These are phyloP conservation scores for Pissodes strobi DNA, from an alignment of 1,140 invertebrate genomes.

Conservation along the genomic window DNA sequence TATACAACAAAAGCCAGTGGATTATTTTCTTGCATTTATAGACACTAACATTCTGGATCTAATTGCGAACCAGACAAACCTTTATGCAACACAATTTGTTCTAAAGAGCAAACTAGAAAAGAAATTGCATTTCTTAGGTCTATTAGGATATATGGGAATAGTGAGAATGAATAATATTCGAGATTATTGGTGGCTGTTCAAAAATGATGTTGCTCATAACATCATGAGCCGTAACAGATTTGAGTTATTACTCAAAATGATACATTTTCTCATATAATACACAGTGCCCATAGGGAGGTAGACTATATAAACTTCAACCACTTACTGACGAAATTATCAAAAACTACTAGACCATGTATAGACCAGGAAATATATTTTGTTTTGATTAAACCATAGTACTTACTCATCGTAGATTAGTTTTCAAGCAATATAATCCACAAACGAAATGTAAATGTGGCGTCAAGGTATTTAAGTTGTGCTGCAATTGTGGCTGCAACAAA, in stretches of 20 bases:
- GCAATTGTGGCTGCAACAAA: too few species aligned
- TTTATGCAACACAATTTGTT: not conserved
- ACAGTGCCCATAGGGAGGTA: not conserved
- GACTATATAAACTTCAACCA: conserved; percentile 31
- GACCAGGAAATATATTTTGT: conserved; percentile 26
- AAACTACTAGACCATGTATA: conserved; percentile 24
- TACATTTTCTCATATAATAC: conserved; percentile 23
- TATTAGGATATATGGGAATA: conserved; percentile 19
- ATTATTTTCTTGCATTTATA: too few species aligned
- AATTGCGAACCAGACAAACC: too few species aligned
- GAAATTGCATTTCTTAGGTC: conserved; percentile 10
- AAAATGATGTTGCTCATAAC: conserved; percentile 4
- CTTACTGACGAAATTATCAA: conserved; percentile 28
- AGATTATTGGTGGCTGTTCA: conserved; percentile 15
- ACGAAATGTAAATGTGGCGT: conserved; percentile 38
- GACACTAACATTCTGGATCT: too few species aligned
- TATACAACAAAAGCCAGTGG: too few species aligned
- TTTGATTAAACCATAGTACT: conserved; percentile 52
- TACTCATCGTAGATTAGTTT: conserved; percentile 45
- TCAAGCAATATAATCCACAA: conserved; percentile 18
- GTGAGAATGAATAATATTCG: conserved; percentile 11
- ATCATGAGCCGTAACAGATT: conserved; percentile 20
- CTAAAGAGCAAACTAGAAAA: not conserved
- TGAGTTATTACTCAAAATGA: too few species aligned
- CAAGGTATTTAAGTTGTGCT: conserved; percentile 53